Base-by-base conservation (phyloP, 2,888 invertebrate genomes). In the Nomada flava region DNA sequence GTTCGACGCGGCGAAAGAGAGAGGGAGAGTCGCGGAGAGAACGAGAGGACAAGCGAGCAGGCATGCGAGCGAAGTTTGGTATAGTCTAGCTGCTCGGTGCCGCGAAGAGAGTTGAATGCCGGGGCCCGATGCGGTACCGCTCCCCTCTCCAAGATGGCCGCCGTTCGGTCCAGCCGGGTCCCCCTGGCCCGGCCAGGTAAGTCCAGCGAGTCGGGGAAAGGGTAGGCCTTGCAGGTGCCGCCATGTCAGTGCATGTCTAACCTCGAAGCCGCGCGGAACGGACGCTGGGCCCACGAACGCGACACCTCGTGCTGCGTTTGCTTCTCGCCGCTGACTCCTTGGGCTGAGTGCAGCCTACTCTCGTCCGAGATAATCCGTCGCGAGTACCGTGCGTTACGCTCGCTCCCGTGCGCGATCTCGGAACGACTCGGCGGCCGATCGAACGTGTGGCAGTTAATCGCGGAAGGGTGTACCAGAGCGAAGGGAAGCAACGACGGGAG, bases 211-310 rank as follows among this genome's bases (percentile, higher is more conserved):
- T 80, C 88, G 88, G 91, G 90, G 92, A 92, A 91, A 92, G 91
- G 92, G 91, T 91, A 91, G 89, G 90, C 89, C 89, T 90, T 90
- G 92, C 93, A 93, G 93, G 93, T 93, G 93, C 93, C 93, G 93
- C 93, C 93, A 93, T 93, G 93, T 93, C 93, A 93, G 93, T 93
- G 92, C 92, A 93, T 92, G 93, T 92, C 91, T 92, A 92, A 92
- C 93, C 89, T 93, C 92, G 91, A 91, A 92, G 91, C 91, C 91
- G 93, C 91, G 91, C 92, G 92, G 92, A 91, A 91, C 92, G 90
- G 89, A 91, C 90, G 91, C 90, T 88, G 86, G 89, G 90, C 86
- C 86, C 83, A 87, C 88, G 81, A 88, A 87, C 91, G 91, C 89
- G 90, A 89, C 87, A 89, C 82, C 83, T 83, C 86, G 89, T 84